Conservation (phyloP, 2,797 vertebrate genomes). For the Rhadinocentrus ornatus region DNA sequence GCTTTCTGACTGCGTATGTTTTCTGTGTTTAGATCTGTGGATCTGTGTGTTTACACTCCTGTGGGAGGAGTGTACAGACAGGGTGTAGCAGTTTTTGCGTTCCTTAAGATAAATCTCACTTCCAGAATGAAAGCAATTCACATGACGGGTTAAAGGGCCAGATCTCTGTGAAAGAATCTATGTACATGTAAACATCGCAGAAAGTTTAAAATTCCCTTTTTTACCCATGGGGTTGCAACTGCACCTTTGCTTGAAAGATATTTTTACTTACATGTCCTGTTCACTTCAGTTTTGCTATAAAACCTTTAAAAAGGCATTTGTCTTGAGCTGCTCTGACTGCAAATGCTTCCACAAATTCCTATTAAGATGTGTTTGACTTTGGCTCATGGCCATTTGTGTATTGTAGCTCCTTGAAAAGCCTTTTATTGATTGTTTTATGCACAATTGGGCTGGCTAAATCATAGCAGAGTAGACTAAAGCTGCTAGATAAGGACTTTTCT, state of each 20-base stretch:
- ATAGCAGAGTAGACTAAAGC: slow-evolving; percentile 12
- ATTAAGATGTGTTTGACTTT: slow-evolving; percentile 44
- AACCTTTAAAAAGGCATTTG: slow-evolving; percentile 5
- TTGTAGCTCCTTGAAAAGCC: slow-evolving; percentile 39
- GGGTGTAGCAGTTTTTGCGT: slow-evolving; percentile 50
- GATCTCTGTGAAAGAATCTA: slow-evolving; percentile 47
- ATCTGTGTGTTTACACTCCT: slow-evolving; percentile 58
- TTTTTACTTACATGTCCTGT: slow-evolving; percentile 25
- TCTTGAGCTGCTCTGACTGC: slow-evolving; percentile 36
- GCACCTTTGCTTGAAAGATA: slow-evolving; percentile 39
- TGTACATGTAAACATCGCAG: slow-evolving; percentile 61
- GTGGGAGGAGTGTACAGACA: slow-evolving; percentile 47
- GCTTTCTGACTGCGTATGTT: slow-evolving; percentile 52
- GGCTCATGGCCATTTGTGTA: slow-evolving; percentile 34
- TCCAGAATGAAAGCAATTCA: slow-evolving; percentile 61
- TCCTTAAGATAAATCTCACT: slow-evolving; percentile 61
- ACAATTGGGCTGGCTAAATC: slow-evolving; percentile 22
- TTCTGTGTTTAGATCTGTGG: slow-evolving; percentile 29
- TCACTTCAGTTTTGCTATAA: slow-evolving; percentile 27
- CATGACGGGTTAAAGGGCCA: slow-evolving; percentile 57
- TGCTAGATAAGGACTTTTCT: slow-evolving; percentile 7
- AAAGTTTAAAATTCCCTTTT: slow-evolving; percentile 46
- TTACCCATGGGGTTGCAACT: slow-evolving; percentile 39
- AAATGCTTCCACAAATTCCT: slow-evolving; percentile 35
- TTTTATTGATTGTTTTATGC: slow-evolving; percentile 36